Base-by-base conservation (phyloP, 2,113 vertebrate species). In the Halichoeres trimaculatus region DNA sequence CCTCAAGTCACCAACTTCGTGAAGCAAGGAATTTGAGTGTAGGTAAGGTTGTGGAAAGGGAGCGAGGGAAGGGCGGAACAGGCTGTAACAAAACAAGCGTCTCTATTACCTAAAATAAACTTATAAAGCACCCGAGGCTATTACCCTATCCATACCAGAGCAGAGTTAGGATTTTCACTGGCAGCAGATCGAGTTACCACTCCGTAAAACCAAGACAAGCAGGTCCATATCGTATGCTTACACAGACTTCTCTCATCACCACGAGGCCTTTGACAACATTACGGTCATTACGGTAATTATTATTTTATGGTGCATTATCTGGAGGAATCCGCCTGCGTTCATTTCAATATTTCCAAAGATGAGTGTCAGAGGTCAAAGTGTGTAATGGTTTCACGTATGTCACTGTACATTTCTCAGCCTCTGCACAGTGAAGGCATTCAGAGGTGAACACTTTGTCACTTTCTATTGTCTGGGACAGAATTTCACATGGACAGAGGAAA, bases 21-120 rank as follows among this genome's bases (percentile, higher is more conserved):
- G 63, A 62, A 66, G 23, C 51, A 14, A 84, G 78, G 77, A 81
- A 74, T 88, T 89, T 72, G 74, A 70, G 57, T 77, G 76, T 90
- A 93, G 93, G 94, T 90, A 88, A 94, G 94, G 93, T 91, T 94
- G 92, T 94, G 93, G 94, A 94, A 35, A 34, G 20, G 63, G 47
- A 53, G 53, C 23, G 48, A 62, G 47, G 66, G 90, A 78, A 84
- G 88, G 94, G 94, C 84, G 81, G 93, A 93, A 90, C 88, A 50
- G 88, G 64, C 85, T 12, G 85, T 93, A 94, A 95, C 95, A 95
- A 96, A 96, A 95, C 94, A 95, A 89, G 90, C 88, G 91, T 94
- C 94, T 95, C 93, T 94, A 95, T 95, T 93, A 86, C 95, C 95
- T 93, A 94, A 95, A 96, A 96, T 96, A 96, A 96, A 94, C 95